phyloP scores from a whole-genome alignment of 2,888 invertebrate genomes.

The Apomyelois bistriatella region DNA sequence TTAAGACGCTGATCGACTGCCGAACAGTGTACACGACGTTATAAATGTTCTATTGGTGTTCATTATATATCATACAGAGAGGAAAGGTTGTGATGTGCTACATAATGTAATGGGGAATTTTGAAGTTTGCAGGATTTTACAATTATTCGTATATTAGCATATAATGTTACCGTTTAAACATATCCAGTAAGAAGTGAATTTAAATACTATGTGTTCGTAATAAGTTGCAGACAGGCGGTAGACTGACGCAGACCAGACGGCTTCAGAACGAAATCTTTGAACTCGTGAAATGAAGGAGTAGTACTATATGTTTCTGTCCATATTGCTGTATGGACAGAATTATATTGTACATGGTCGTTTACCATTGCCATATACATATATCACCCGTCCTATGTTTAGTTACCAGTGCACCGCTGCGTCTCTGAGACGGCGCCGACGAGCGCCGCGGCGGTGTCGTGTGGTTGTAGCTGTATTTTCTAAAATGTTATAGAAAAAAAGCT shows the following conservation, averaged over 20 bases:
- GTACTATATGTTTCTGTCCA: neutral
- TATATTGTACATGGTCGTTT: neutral
- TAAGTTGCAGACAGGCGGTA: constrained; percentile 22
- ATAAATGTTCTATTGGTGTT: constrained; percentile 30
- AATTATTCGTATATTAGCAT: constrained; percentile 39
- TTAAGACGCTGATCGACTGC: neutral
- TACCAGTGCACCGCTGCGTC: neutral
- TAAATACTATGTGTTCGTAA: constrained; percentile 28
- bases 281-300: neutral
- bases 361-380: neutral
- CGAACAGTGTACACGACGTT: neutral
- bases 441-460: neutral
- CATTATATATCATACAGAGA: constrained; percentile 32
- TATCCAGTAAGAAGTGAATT: constrained; percentile 64
- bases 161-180: constrained; percentile 56
- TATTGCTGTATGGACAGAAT: neutral
- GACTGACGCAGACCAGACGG: neutral
- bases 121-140: constrained; percentile 29
- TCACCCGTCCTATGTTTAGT: neutral
- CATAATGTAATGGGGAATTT: constrained; percentile 27
- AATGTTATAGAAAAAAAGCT: too few species aligned
- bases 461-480: neutral
- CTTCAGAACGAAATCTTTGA: neutral
- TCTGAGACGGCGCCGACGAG: neutral
- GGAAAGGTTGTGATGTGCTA: constrained; percentile 38